Conservation (phyloP, 2,113 vertebrate species). For the Irena cyanogastra region DNA sequence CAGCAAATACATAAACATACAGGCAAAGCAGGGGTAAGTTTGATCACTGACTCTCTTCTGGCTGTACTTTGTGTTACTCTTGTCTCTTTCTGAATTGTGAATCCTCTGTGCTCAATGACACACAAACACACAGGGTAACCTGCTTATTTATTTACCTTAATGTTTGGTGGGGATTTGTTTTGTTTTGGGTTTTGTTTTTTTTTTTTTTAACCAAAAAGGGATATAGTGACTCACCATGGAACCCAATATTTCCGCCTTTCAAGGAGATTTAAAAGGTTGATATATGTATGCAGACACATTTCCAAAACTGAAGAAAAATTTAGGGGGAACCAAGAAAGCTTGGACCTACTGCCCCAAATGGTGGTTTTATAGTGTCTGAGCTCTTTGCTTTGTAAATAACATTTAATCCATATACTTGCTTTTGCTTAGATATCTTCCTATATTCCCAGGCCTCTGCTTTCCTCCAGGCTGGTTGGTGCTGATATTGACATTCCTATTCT, state of each 20-base stretch:
- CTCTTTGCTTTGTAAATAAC: background rate
- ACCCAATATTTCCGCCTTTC: background rate
- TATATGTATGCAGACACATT: accelerated
- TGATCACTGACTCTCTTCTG: background rate
- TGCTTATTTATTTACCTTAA: background rate
- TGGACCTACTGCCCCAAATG: background rate
- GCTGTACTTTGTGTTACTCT: background rate
- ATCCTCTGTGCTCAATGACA: background rate
- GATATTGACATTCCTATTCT: background rate
- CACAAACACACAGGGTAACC: background rate
- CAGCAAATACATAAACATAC: background rate
- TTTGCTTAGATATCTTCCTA: background rate
- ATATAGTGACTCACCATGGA: background rate
- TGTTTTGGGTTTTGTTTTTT: too few species aligned
- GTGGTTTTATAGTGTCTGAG: background rate
- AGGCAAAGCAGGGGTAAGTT: background rate
- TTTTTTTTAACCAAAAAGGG: background rate
- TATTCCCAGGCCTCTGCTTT: background rate
- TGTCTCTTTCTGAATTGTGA: background rate
- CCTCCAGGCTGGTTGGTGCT: background rate
- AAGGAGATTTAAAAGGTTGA: background rate
- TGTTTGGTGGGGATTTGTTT: background rate
- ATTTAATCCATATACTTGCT: background rate
- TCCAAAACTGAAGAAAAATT: background rate
- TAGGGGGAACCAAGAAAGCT: background rate